Conservation (phyloP, 2,797 vertebrate genomes). For the Anas bahamensis region DNA sequence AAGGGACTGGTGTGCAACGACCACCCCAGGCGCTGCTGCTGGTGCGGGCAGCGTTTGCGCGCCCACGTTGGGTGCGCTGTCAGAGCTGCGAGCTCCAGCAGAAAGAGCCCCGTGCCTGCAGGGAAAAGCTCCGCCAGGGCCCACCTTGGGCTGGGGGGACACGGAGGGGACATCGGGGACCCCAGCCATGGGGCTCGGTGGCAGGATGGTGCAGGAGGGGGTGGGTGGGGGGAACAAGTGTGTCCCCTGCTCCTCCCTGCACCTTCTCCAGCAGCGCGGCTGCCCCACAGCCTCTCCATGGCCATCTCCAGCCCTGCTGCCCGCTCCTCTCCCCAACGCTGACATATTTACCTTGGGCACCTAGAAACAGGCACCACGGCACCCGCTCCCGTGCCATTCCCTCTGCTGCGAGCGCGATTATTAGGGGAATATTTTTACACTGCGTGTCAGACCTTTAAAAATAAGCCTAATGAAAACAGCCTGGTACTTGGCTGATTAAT, state of each 20-base stretch:
- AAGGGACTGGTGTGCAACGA: neutral
- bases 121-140: too few species aligned
- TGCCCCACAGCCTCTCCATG: neutral
- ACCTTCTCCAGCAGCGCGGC: neutral
- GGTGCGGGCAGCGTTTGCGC: too few species aligned
- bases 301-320: neutral
- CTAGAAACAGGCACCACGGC: neutral
- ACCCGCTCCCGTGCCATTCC: neutral
- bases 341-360: neutral
- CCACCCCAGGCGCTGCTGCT: too few species aligned
- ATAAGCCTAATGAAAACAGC: constrained; percentile 72
- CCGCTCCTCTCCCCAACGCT: neutral
- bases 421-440: constrained; percentile 45
- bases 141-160: too few species aligned
- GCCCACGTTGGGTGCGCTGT: too few species aligned
- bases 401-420: neutral
- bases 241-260: neutral
- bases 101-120: too few species aligned
- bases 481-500: constrained; percentile 57
- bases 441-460: constrained; percentile 69
- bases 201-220: neutral
- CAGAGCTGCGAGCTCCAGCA: too few species aligned
- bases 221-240: neutral
- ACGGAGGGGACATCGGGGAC: too few species aligned
- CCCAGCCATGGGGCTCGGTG: too few species aligned